A percentile compares a stretch with the other conserved stretches of the same genome.
Conservation (phyloP, 1,140 invertebrate species). For the Drosophila repleta region DNA sequence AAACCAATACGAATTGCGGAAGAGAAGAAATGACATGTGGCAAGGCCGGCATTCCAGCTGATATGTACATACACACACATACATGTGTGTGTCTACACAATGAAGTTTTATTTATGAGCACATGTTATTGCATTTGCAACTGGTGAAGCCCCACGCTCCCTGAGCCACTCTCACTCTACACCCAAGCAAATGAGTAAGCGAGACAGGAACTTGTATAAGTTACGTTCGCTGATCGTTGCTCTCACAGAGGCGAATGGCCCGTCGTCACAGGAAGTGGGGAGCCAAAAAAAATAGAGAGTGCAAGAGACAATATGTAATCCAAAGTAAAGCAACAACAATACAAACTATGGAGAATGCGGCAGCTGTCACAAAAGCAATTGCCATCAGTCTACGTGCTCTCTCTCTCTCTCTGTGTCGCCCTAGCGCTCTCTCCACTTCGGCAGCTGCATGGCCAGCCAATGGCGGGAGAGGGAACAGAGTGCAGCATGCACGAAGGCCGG, state of each 20-base stretch:
- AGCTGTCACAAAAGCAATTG: conserved; percentile 10
- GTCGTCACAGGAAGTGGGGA: conserved; percentile 37
- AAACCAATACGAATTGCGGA: conserved; percentile 5
- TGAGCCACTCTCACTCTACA: not conserved
- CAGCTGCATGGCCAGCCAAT: conserved; percentile 20
- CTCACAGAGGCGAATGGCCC: conserved; percentile 25
- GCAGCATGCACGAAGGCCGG: conserved; percentile 27
- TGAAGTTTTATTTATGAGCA: not conserved
- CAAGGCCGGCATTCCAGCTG: conserved; percentile 40
- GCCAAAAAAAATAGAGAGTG: not conserved
- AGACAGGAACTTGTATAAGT: conserved; percentile 19
- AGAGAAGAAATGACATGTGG: conserved; percentile 3
- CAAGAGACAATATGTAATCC: conserved; percentile 12
- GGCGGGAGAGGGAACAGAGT: conserved; percentile 8
- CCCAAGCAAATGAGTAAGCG: conserved; percentile 8
- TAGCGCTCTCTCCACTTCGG: not conserved
- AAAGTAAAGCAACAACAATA: conserved; percentile 10
- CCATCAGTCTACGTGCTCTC: not conserved
- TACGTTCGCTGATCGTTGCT: conserved; percentile 21
- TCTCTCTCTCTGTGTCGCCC: not conserved
- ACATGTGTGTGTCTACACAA: not conserved
- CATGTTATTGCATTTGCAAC: conserved; percentile 44
- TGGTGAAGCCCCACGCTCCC: not conserved
- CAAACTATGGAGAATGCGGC: conserved; percentile 23
- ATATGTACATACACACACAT: conserved; percentile 1